Evolutionary conservation across 2,888 invertebrate genomes (phyloP), one percentile per base, ranked within the genome.

Genomic region (Cheiracanthium punctorium): DNA sequence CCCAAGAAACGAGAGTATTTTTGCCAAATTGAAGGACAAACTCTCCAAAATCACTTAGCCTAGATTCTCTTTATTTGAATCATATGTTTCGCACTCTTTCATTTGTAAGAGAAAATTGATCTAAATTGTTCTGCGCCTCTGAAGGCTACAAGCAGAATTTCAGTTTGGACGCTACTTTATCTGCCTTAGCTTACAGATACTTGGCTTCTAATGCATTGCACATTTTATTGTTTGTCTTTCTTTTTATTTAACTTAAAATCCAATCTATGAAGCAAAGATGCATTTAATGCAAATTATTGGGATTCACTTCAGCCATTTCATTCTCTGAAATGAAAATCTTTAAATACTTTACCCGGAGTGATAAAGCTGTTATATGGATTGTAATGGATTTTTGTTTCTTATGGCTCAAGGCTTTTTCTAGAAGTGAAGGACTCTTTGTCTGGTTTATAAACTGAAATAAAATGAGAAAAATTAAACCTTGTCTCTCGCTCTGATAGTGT

Each of bases 31-130:
- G 48, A 48, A 48, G 17, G 48, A 5, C 17, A 17, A 17, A 14
- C 17, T 48, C 12, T 48, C 12, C 17, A 48, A 48, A 48, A 48
- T 10, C 48, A 48, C 48, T 48, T 48, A 48, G 48, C 48, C 48
- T 17, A 48, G 48, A 14, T 48, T 48, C 48, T 48, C 48, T 48
- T 48, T 48, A 48, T 48, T 48, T 48, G 48, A 48, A 48, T 48
- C 48, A 48, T 48, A 10, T 48, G 48, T 48, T 48, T 17, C 17
- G 48, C 48, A 48, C 48, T 48, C 48, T 2, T 48, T 17, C 48
- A 48, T 48, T 48, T 48, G 48, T 37, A 48, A 48, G 17, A 48
- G 48, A 48, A 48, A 48, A 48, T 48, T 48, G 48, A 48, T 48
- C 48, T n/a, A 48, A 48, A 48, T 48, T 48, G 48, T 17, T 48